A percentile compares a stretch with the other conserved stretches of the same genome.
phyloP scores from a whole-genome alignment of 1,140 invertebrate genomes.

The Dendrolimus punctatus region DNA sequence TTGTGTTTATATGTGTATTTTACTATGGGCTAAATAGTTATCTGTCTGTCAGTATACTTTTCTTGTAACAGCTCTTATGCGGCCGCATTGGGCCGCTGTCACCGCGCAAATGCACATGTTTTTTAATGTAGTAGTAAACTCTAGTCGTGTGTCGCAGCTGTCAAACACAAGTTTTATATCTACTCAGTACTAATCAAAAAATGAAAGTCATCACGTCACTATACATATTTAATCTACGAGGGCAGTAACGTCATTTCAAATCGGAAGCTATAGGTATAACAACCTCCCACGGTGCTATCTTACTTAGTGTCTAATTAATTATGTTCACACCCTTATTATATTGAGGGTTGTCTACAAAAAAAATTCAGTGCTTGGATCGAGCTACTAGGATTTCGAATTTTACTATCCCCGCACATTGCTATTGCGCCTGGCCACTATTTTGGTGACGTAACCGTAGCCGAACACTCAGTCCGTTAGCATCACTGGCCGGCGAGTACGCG shows the following conservation, averaged over 20 bases:
- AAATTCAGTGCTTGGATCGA: not conserved
- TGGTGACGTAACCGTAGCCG: too few species aligned
- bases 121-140: too few species aligned
- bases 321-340: slow-evolving; percentile 14
- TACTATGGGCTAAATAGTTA: too few species aligned
- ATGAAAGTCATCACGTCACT: slow-evolving; percentile 3
- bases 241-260: slow-evolving; percentile 1
- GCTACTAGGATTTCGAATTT: not conserved
- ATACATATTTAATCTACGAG: not conserved
- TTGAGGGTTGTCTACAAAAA: not conserved
- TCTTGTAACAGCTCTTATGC: not conserved
- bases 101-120: not conserved
- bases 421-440: too few species aligned
- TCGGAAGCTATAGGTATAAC: slow-evolving; percentile 10
- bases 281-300: slow-evolving; percentile 6
- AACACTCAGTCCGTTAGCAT: too few species aligned
- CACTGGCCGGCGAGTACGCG: too few species aligned
- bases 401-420: too few species aligned
- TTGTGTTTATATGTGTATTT: too few species aligned
- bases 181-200: not conserved
- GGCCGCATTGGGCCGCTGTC: not conserved
- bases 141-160: not conserved
- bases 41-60: too few species aligned
- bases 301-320: slow-evolving; percentile 17
- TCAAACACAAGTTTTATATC: not conserved